Evolutionary conservation across 2,113 vertebrate species (phyloP).

Genomic region (Lucifuga dentata): DNA sequence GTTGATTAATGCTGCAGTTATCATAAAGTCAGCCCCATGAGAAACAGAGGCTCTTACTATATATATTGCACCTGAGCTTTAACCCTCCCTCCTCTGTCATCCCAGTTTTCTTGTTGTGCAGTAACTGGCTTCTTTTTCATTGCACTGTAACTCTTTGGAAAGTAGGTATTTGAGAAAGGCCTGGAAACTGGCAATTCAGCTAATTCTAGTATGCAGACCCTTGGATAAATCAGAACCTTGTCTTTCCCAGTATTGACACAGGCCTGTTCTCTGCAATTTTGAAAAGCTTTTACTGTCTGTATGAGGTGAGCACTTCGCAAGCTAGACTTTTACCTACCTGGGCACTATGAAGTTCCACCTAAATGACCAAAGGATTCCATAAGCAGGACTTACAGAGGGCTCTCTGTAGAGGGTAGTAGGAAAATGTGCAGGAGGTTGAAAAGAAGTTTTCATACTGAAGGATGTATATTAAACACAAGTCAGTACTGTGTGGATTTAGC

Average conservation of each 20-base stretch:
- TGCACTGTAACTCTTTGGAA: constrained; percentile 43
- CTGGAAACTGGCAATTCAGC: constrained; percentile 39
- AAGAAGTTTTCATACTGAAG: constrained; percentile 35
- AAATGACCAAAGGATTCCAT: constrained; percentile 43
- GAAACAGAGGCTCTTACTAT: constrained; percentile 26
- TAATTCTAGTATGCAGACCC: constrained; percentile 40
- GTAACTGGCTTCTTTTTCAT: constrained; percentile 21
- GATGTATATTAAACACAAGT: constrained; percentile 9
- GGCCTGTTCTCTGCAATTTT: constrained; percentile 52
- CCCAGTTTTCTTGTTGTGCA: not conserved
- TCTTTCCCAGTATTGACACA: constrained; percentile 64
- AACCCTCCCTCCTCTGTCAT: too few species aligned
- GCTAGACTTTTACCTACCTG: constrained; percentile 52
- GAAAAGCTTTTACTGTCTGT: constrained; percentile 63
- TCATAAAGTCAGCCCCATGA: constrained; percentile 34
- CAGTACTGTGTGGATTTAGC: not conserved
- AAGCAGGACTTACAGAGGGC: constrained; percentile 47
- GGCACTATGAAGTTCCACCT: constrained; percentile 27
- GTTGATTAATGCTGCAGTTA: constrained; percentile 36
- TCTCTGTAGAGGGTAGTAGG: constrained; percentile 28
- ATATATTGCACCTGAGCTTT: constrained; percentile 6
- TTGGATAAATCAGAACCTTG: constrained; percentile 66
- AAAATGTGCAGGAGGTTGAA: constrained; percentile 36
- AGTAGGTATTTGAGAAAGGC: constrained; percentile 30
- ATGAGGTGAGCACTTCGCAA: constrained; percentile 48